Base-by-base conservation (phyloP, 2,797 vertebrate genomes). In the Oryzias sinensis region DNA sequence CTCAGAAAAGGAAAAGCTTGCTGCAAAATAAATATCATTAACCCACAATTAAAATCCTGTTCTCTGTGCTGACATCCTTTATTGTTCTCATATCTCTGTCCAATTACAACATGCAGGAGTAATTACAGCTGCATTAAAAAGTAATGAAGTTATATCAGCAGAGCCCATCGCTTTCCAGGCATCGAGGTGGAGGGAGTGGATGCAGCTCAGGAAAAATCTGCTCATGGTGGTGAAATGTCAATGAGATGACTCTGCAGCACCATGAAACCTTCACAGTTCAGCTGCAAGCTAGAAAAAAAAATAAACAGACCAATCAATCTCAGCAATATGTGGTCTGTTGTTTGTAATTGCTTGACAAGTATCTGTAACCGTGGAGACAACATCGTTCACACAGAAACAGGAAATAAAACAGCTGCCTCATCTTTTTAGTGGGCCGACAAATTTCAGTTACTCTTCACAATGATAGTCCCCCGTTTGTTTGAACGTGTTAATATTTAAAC, bases 41-140 rank as follows among this genome's bases (percentile, higher is more conserved):
- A 87, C 87, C 87, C 81, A 80, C 83, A 85, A 89, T 90, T 87
- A 89, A 85, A 89, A 82, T 66, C 74, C 68, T 79, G 84, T 88
- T 82, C 81, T 70, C 72, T 72, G 82, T 80, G 79, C 78, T 72
- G 83, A 88, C 87, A 88, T 79, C 86, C 84, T 85, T 88, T 86
- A 89, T 88, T 88, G 84, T 89, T 80, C 83, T 86, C 83, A 82
- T 87, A 87, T 87, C 83, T 81, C 80, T 62, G 74, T 81, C 80
- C 84, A 89, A 88, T 89, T 89, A 88, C 82, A 85, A 84, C 86
- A 80, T 71, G 82, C 81, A 59, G 84, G 80, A 88, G 88, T 91
- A 89, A 92, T 91, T 90, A 90, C 67, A 54, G 81, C 84, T 80
- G 86, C 89, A 91, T 91, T 92, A 92, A 91, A 91, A 92, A 89